Evolutionary conservation across 2,888 invertebrate species (phyloP), one percentile per base, ranked within the genome.

Genomic region (Xestia ashworthii): DNA sequence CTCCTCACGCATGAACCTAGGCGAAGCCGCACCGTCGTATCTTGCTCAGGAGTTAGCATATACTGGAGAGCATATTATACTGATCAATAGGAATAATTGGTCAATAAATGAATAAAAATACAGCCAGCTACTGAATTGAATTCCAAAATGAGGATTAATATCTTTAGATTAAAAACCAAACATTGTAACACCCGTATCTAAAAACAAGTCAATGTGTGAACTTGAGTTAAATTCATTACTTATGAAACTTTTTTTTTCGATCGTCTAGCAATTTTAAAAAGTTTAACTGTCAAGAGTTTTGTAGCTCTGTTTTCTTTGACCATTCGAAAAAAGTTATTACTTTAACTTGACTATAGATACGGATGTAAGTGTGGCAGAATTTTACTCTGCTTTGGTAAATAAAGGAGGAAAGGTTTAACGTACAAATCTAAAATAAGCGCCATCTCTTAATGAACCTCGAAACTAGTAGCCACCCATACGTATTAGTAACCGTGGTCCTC

Each of bases 1-100:
- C 92, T 91, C 3, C 58, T 6, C 67, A 94, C 93, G 83, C 94
- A 95, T 0, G 41, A 48, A 0, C 90, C 89, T 0, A 96, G 92
- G 0, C 94, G 93, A 0, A 62, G 5, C 5, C 73, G 79, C 0
- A 92, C 90, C 0, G 87, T 82, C 4, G 41, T 82, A 85, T 94
- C 95, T 87, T 93, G 93, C 0, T 88, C 84, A 4, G 87, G 75
- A 3, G 92, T 91, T 9, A 94, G 78, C 0, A 88, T 78, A 19
- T 86, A 81, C 92, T 93, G 55, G 6, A 16, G 22, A 64, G 38
- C 11, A 60, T 44, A 64, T 14, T 41, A 64, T n/a, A 44, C 14
- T 6, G 14, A 22, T n/a, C 14, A 41, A n/a, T 6, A 5, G 41
- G 3, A 60, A 60, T 16, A 60, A 32, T 32, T 1, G 8, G 3